Evolutionary conservation across 2,888 invertebrate species (phyloP), one percentile per base, ranked within the genome.

Genomic region (Sminthurides aquaticus): DNA sequence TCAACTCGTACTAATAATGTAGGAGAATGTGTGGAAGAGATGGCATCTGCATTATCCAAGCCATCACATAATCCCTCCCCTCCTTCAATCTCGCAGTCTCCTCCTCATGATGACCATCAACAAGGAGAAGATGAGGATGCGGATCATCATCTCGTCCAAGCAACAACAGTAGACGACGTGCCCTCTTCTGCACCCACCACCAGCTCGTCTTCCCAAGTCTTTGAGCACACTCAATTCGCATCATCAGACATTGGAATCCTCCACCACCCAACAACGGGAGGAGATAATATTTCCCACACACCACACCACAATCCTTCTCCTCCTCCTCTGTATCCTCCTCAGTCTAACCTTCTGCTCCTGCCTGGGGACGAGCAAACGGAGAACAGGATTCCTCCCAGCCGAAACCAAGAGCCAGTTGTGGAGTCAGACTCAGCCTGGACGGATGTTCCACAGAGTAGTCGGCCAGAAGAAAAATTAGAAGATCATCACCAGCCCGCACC

Each of bases 401-500:
- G 15, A 34, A 34, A 52, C 20, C 20, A 60, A 62, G 65, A 57
- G 49, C 59, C 34, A 54, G 29, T 25, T 57, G 62, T 20, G 48
- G 49, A 62, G 22, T 48, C 57, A 62, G 57, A 56, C 28, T 62
- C 62, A 56, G 26, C 56, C 62, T 57, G 62, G 57, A 57, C 62
- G 62, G 56, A 62, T 62, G 62, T 62, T 49, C 43, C 29, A 52
- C 55, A 55, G n/a, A n/a, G n/a, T n/a, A n/a, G n/a, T n/a, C n/a
- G n/a, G n/a, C n/a, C n/a, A n/a, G n/a, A n/a, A n/a, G n/a, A n/a
- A n/a, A n/a, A n/a, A n/a, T n/a, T n/a, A n/a, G n/a, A n/a, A n/a
- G n/a, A n/a, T n/a, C n/a, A n/a, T n/a, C n/a, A n/a, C n/a, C n/a
- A 34, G 43, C 43, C 43, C 5, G 43, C 5, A 34, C 43, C 43